Base-by-base conservation (phyloP, 2,888 invertebrate species). In the Epistrophe grossulariae region DNA sequence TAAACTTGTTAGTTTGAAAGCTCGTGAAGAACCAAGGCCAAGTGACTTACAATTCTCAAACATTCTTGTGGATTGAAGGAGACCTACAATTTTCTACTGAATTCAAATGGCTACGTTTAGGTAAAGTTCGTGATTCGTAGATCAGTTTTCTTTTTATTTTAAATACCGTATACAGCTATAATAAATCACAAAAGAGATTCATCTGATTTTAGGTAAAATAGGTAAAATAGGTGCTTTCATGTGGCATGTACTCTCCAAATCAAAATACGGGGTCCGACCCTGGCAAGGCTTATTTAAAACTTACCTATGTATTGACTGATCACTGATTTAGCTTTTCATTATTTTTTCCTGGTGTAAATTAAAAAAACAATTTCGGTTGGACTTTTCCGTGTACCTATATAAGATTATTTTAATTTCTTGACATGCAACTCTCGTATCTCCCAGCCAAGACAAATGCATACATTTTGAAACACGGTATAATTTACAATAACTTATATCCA, bases 391-490 rank as follows among this genome's bases (percentile, higher is more conserved):
- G 17, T 64, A 1, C n/a, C 28, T 9, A 11, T n/a, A n/a, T n/a
- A 11, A 68, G 17, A 35, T 50, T 28, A 19, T 52, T 50, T 19
- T 38, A 15, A 52, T 38, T 19, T 68, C 50, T 19, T 4, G 11
- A 60, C 11, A 28, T 45, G 8, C 17, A 0, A 38, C 19, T n/a
- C 68, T 50, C 9, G 64, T 38, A 38, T 68, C 50, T 50, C 10
- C 45, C 68, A 64, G 62, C 11, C 43, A 57, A 70, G 68, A 62
- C 66, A 57, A 24, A 76, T 83, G 70, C 70, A 76, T 79, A 24
- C 57, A 87, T 83, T 87, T 76, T 40, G 48, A 73, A 87, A 87
- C 35, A 52, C 83, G 15, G 87, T 76, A 79, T 87, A 87, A 76
- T 76, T 83, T 87, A 76, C 17, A 79, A 83, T 87, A 87, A 68